Percentiles rank a stretch among this genome's conserved stretches.
These are phyloP conservation scores for Cyanoramphus novaezelandiae DNA, from an alignment of 2,113 vertebrate species.

Conservation along the genomic window DNA sequence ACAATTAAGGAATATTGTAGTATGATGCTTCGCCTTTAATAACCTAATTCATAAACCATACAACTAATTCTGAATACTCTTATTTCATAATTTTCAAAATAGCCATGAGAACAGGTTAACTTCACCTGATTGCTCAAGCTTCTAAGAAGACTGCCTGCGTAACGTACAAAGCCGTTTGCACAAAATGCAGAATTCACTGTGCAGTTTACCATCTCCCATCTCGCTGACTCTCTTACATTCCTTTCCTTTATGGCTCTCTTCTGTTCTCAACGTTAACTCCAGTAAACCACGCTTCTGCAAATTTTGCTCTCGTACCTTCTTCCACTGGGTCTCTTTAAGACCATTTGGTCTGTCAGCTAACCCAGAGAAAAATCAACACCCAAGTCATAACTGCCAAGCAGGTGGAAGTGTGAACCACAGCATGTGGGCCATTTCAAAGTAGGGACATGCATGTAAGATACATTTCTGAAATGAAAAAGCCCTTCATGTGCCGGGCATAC, in stretches of 20 bases:
- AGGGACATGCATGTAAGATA: neutral
- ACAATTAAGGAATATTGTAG: neutral
- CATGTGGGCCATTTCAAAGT: neutral
- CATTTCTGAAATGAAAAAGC: neutral
- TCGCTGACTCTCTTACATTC: slow-evolving; percentile 10
- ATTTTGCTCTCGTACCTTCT: slow-evolving; percentile 46
- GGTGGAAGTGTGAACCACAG: neutral
- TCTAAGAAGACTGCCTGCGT: slow-evolving; percentile 60
- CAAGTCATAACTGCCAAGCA: neutral
- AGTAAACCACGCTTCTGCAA: slow-evolving; percentile 54
- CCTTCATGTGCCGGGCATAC: neutral
- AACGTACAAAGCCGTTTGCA: slow-evolving; percentile 61
- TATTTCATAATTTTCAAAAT: slow-evolving; percentile 41
- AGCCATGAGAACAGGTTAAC: slow-evolving; percentile 42
- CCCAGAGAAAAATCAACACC: neutral
- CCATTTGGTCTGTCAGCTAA: neutral
- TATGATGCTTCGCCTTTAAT: slow-evolving; percentile 16
- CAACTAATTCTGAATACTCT: slow-evolving; percentile 47
- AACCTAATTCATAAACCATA: slow-evolving; percentile 9
- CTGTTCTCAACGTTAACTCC: slow-evolving; percentile 30
- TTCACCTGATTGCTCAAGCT: slow-evolving; percentile 43
- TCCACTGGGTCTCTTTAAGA: slow-evolving; percentile 49
- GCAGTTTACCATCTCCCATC: slow-evolving; percentile 45
- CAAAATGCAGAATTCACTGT: slow-evolving; percentile 30
- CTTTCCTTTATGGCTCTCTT: slow-evolving; percentile 29